Base-by-base conservation (phyloP, 2,797 vertebrate genomes). In the Melanotaenia pygmaea region DNA sequence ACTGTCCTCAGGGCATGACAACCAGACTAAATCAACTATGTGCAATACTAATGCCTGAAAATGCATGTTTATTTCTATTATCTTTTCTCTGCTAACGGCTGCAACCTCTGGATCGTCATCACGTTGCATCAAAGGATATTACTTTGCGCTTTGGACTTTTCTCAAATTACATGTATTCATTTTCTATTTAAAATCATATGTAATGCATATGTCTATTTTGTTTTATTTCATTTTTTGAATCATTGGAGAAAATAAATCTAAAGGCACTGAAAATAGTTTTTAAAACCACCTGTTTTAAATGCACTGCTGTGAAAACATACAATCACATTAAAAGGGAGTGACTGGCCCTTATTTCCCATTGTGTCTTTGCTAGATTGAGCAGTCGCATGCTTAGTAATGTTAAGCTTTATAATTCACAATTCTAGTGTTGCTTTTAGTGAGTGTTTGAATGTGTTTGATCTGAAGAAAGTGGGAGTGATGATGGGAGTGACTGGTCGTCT, bases 21-120 rank as follows among this genome's bases (percentile, higher is more conserved):
- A 79, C 67, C 67, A 66, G 65, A 82, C 86, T 89, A 67, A 91
- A 92, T 93, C 90, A 87, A 83, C 89, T 64, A 80, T 45, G 69
- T 66, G 59, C 76, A 70, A 66, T 87, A 83, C 92, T 94, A 94
- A 94, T 91, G 89, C 93, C 84, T 93, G 86, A 92, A 92, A 83
- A 85, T 51, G 69, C 45, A 35, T 86, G 82, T 85, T 89, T 91
- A 88, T 94, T 94, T 94, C 83, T 84, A 81, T 81, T 79, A 59
- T 69, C 79, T 82, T 76, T 47, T 72, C 87, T 86, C 83, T 68
- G 75, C 70, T 84, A 86, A 80, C 78, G 80, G 70, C 77, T 74
- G 80, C 71, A 83, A 72, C 88, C 92, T 88, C 82, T 78, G 73
- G 91, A 92, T 86, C 73, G 70, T 89, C 89, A 63, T 35, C 12